A percentile compares a stretch with the other conserved stretches of the same genome.
phyloP scores from a whole-genome alignment of 2,113 vertebrate genomes.

The Cinclus mexicanus region DNA sequence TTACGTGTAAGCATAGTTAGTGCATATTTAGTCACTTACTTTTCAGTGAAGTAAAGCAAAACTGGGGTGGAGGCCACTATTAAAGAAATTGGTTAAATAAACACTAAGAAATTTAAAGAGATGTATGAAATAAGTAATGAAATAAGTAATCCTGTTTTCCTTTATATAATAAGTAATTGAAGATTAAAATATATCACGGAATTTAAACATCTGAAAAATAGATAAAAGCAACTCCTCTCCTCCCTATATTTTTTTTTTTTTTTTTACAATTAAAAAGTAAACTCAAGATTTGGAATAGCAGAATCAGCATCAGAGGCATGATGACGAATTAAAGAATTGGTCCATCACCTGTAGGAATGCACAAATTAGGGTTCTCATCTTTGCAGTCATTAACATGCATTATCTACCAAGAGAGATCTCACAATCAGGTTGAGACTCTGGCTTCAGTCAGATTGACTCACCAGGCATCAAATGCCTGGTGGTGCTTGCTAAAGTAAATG shows the following conservation, averaged over 20 bases:
- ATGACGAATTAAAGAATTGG: background rate
- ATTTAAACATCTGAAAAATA: background rate
- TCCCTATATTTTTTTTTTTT: background rate
- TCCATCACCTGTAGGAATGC: background rate
- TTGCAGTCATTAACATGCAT: background rate
- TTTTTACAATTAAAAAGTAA: background rate
- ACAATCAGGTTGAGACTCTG: background rate
- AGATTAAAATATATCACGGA: background rate
- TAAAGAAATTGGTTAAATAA: background rate
- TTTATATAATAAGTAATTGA: background rate
- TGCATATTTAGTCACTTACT: background rate
- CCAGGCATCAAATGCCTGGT: background rate
- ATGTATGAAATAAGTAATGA: background rate
- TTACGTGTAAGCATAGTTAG: background rate
- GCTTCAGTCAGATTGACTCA: background rate
- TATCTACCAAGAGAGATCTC: background rate
- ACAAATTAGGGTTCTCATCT: background rate
- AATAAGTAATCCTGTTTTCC: background rate
- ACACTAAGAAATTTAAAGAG: background rate
- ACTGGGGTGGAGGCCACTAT: background rate
- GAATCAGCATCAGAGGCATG: background rate
- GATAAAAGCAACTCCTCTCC: accelerated
- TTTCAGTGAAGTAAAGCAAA: background rate
- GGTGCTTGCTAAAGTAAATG: background rate
- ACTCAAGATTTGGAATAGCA: background rate